A percentile compares a stretch with the other conserved stretches of the same genome.
Conservation (phyloP, 35 echinoderm and acorn worm species). For the Hemicentrotus pulcherrimus region DNA sequence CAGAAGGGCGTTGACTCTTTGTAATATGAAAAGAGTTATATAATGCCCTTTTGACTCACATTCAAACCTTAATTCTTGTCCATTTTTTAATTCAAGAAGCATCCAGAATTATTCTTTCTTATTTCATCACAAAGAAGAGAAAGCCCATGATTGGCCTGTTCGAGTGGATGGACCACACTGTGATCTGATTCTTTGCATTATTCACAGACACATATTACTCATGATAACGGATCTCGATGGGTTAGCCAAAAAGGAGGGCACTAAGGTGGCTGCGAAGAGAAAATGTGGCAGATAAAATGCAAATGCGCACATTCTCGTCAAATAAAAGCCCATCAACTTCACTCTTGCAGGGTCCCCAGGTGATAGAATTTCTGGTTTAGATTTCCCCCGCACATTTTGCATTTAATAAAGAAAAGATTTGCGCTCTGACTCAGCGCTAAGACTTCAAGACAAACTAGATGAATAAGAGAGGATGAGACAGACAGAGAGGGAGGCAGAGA, state of each 20-base stretch:
- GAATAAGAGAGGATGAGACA: neutral
- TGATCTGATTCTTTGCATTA: neutral
- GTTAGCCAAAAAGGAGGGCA: neutral
- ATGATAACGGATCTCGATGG: neutral
- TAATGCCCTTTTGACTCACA: neutral
- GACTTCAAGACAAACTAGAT: neutral
- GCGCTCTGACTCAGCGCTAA: slow-evolving; percentile 36
- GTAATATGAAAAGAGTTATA: too few relatives aligned
- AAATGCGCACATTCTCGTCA: slow-evolving; percentile 1
- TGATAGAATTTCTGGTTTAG: slow-evolving; percentile 33
- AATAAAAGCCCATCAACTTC: slow-evolving; percentile 18
- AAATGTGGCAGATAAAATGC: slow-evolving; percentile 18
- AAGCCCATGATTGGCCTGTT: neutral
- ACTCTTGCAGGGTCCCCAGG: neutral
- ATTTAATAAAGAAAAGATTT: slow-evolving; percentile 24
- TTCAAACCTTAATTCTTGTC: neutral
- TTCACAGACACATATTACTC: neutral
- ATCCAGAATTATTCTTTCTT: neutral
- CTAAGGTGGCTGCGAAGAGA: slow-evolving; percentile 15
- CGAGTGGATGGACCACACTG: neutral
- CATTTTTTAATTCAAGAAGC: neutral
- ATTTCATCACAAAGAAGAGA: neutral
- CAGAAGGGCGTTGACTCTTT: too few relatives aligned
- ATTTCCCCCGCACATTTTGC: slow-evolving; percentile 44
- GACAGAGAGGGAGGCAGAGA: neutral